Percentiles rank a stretch among this genome's conserved stretches.
phyloP scores from a whole-genome alignment of 2,888 invertebrate species.

The Pseudococcus viburni region DNA sequence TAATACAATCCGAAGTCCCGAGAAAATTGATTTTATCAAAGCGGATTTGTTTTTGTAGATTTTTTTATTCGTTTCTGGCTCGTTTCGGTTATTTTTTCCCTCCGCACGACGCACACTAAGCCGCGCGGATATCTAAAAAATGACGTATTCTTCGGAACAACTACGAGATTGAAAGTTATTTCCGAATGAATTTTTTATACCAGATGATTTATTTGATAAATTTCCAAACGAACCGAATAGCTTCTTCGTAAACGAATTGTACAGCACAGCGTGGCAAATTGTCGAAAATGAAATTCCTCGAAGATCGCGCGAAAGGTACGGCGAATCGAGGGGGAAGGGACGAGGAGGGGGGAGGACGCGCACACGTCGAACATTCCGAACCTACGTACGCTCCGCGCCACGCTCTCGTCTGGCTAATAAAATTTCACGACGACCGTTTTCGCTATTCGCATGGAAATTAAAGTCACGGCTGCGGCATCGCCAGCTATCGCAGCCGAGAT shows the following conservation, averaged over 20 bases:
- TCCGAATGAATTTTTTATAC: constrained; percentile 33
- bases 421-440: constrained; percentile 35
- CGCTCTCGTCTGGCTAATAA: background rate
- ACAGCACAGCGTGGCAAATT: constrained; percentile 3
- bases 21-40: constrained; percentile 34
- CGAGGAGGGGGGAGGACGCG: background rate
- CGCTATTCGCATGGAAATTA: constrained; percentile 13
- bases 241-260: constrained; percentile 11
- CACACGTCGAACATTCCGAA: constrained; percentile 12
- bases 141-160: constrained; percentile 14
- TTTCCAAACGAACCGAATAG: background rate
- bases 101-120: background rate
- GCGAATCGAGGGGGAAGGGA: too few relatives aligned
- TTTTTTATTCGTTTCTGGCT: background rate
- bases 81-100: background rate
- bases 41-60: constrained; percentile 3
- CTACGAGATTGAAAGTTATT: constrained; percentile 31
- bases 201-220: constrained; percentile 36
- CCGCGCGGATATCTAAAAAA: background rate
- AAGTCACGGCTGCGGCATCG: background rate
- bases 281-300: constrained; percentile 21
- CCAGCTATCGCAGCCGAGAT: background rate
- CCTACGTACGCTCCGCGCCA: background rate
- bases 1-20: constrained; percentile 5
- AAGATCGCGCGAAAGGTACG: background rate